Percentiles rank a stretch among this genome's conserved stretches.
Conservation (phyloP, 2,113 vertebrate genomes). For the Brienomyrus longianalis region DNA sequence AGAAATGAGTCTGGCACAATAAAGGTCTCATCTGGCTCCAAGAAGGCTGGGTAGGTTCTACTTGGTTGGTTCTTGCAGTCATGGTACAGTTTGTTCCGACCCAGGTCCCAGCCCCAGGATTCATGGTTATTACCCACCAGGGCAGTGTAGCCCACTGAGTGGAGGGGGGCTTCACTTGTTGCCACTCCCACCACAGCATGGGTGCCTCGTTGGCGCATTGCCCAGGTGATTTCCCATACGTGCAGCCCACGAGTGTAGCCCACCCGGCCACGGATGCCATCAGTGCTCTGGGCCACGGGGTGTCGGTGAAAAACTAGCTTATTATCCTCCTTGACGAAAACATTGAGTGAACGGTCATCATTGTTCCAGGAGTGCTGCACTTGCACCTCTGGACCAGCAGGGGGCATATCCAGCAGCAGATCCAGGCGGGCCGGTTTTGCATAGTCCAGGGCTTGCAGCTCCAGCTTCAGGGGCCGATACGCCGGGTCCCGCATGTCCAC, state of each 20-base stretch:
- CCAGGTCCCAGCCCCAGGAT: conserved; percentile 98
- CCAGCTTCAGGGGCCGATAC: conserved; percentile 82
- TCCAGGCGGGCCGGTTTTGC: conserved; percentile 88
- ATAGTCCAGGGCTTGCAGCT: conserved; percentile 85
- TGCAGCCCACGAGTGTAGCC: conserved; percentile 92
- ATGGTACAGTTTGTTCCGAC: conserved; percentile 93
- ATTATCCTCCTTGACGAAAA: conserved; percentile 97
- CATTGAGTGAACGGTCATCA: conserved; percentile 88
- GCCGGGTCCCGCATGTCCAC: conserved; percentile 94
- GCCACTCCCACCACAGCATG: conserved; percentile 93
- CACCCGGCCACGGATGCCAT: conserved; percentile 84
- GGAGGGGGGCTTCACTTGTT: conserved; percentile 78
- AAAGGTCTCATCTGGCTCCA: conserved; percentile 90
- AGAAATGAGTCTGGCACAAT: conserved; percentile 93
- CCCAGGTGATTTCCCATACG: conserved; percentile 98
- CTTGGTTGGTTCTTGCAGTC: conserved; percentile 91
- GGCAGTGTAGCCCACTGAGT: conserved; percentile 91
- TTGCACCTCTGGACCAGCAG: conserved; percentile 68
- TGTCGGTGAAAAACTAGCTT: conserved; percentile 93
- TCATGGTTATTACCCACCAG: conserved; percentile 88
- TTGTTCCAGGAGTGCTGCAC: conserved; percentile 92
- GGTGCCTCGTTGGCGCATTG: conserved; percentile 89
- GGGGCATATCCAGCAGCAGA: conserved; percentile 90
- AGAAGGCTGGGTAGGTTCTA: conserved; percentile 84
- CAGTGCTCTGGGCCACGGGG: conserved; percentile 95